phyloP scores from a whole-genome alignment of 2,888 invertebrate genomes.

The Caenorhabditis imperialis region DNA sequence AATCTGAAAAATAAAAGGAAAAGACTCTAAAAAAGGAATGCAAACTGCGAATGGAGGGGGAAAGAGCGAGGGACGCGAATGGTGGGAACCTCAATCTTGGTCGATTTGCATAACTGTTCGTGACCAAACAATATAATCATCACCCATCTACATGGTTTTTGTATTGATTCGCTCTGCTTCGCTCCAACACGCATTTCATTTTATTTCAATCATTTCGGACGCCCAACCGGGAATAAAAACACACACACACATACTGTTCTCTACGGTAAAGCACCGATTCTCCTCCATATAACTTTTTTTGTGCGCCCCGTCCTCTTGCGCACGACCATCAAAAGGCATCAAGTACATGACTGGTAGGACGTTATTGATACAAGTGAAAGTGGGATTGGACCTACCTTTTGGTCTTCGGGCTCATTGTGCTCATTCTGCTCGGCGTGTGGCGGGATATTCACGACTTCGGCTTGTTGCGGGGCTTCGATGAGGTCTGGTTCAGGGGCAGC shows the following conservation, averaged over 20 bases:
- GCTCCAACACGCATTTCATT: too few relatives aligned
- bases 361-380: slow-evolving; percentile 49
- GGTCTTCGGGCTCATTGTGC: slow-evolving; percentile 40
- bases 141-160: slow-evolving; percentile 16
- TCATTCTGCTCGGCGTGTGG: too few relatives aligned
- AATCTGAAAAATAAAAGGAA: slow-evolving; percentile 11
- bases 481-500: background rate
- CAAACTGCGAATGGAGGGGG: slow-evolving; percentile 5
- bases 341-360: slow-evolving; percentile 49
- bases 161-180: slow-evolving; percentile 11
- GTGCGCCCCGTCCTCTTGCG: slow-evolving; percentile 13
- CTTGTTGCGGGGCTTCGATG: slow-evolving; percentile 37
- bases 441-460: slow-evolving; percentile 45
- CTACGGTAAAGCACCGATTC: too few relatives aligned
- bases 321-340: slow-evolving; percentile 40
- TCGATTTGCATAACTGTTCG: slow-evolving; percentile 50
- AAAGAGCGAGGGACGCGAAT: slow-evolving; percentile 19
- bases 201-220: background rate
- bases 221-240: background rate
- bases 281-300: slow-evolving; percentile 43
- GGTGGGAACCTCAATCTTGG: slow-evolving; percentile 44
- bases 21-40: background rate
- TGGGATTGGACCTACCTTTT: slow-evolving; percentile 29
- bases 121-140: slow-evolving; percentile 53
- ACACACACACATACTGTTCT: slow-evolving; percentile 4